Conservation (phyloP, 2,113 vertebrate genomes). For the Numida meleagris region DNA sequence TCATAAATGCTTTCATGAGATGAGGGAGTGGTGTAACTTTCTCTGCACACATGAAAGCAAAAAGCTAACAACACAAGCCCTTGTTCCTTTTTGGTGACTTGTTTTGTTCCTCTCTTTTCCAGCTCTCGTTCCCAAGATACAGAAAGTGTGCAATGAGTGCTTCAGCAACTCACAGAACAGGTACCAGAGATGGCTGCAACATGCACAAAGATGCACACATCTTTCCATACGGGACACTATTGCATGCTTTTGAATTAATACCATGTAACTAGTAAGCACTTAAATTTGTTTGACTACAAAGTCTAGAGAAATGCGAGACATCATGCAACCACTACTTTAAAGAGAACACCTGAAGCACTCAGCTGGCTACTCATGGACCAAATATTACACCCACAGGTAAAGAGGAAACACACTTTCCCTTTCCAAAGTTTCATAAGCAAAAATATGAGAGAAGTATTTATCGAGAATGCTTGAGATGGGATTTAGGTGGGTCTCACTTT, state of each 20-base stretch:
- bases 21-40: not conserved
- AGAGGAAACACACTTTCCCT: not conserved
- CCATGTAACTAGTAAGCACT: accelerated
- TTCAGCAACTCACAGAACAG: not conserved
- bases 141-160: not conserved
- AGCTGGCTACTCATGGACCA: not conserved
- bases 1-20: not conserved
- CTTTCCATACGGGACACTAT: not conserved
- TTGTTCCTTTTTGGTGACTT: not conserved
- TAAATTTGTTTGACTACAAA: not conserved
- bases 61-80: not conserved
- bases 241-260: accelerated
- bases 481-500: not conserved
- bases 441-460: not conserved
- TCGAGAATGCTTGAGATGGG: not conserved
- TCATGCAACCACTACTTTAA: not conserved
- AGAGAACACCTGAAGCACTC: not conserved
- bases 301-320: not conserved
- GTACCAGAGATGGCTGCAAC: not conserved
- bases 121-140: not conserved
- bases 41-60: not conserved
- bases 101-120: not conserved
- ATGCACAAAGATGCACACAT: not conserved
- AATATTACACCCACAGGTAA: not conserved
- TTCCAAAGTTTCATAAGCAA: not conserved